phyloP scores from a whole-genome alignment of 2,888 invertebrate genomes.

The Chymomyza caudatula region DNA sequence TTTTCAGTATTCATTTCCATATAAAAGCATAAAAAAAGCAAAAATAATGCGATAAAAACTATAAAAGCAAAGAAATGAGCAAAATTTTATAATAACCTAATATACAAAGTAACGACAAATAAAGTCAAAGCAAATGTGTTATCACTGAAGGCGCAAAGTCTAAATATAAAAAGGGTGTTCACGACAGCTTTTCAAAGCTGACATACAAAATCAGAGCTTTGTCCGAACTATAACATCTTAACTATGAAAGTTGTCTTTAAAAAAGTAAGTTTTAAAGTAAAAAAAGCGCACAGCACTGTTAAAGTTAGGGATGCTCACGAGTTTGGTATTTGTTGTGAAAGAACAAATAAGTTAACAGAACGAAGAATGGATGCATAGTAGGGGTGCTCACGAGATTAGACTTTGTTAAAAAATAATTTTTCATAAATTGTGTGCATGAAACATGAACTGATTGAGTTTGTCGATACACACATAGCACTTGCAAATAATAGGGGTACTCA shows the following conservation, averaged over 20 bases:
- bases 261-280: neutral
- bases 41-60: neutral
- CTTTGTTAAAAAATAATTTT: too few species aligned
- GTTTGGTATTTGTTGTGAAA: too few species aligned
- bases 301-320: too few species aligned
- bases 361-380: too few species aligned
- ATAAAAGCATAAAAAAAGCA: neutral
- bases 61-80: neutral
- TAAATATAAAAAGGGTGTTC: neutral
- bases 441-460: too few species aligned
- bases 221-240: too few species aligned
- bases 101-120: neutral
- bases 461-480: conserved; percentile 39
- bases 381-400: too few species aligned
- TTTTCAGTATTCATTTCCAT: conserved; percentile 21
- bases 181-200: neutral
- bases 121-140: neutral
- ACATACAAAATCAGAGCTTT: too few species aligned
- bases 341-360: too few species aligned
- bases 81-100: neutral
- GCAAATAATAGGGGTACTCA: too few species aligned
- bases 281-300: neutral
- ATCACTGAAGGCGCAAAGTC: neutral
- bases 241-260: neutral
- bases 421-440: too few species aligned